Percentiles rank a stretch among this genome's conserved stretches.
Evolutionary conservation across 2,113 vertebrate genomes (phyloP).

Genomic region (Chaenocephalus aceratus): DNA sequence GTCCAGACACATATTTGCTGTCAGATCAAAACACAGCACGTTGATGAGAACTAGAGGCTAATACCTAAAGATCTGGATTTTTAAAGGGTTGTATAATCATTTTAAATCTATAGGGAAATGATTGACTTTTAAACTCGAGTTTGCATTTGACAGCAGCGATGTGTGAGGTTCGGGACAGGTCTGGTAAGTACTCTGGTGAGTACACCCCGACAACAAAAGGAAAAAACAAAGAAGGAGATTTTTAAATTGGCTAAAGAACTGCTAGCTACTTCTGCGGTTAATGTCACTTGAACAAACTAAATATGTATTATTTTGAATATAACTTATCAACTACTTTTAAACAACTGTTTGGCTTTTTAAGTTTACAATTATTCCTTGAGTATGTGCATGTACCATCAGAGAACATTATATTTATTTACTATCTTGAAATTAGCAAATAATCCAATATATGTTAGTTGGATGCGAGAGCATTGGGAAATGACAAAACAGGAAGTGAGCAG

Average conservation of each 20-base stretch:
- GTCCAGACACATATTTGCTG: conserved; percentile 29
- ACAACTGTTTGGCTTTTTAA: neutral
- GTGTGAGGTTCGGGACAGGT: conserved; percentile 14
- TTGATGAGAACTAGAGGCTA: neutral
- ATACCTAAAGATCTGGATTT: conserved; percentile 2
- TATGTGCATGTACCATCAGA: neutral
- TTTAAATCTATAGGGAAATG: neutral
- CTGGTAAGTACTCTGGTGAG: neutral
- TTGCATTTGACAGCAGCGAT: conserved; percentile 34
- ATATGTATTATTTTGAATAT: neutral
- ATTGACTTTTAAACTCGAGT: neutral
- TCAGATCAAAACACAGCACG: conserved; percentile 28
- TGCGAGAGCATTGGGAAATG: neutral
- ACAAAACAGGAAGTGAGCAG: neutral
- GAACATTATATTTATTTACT: neutral
- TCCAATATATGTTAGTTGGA: neutral
- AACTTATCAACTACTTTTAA: neutral
- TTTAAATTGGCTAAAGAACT: neutral
- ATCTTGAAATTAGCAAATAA: neutral
- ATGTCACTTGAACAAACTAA: neutral
- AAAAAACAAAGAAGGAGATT: conserved; percentile 1
- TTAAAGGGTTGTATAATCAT: conserved; percentile 21
- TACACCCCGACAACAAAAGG: neutral
- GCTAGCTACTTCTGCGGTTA: neutral
- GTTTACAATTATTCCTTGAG: neutral